Evolutionary conservation across 2,888 invertebrate species (phyloP), one percentile per base, ranked within the genome.

Genomic region (Alloscopus bannaensis): DNA sequence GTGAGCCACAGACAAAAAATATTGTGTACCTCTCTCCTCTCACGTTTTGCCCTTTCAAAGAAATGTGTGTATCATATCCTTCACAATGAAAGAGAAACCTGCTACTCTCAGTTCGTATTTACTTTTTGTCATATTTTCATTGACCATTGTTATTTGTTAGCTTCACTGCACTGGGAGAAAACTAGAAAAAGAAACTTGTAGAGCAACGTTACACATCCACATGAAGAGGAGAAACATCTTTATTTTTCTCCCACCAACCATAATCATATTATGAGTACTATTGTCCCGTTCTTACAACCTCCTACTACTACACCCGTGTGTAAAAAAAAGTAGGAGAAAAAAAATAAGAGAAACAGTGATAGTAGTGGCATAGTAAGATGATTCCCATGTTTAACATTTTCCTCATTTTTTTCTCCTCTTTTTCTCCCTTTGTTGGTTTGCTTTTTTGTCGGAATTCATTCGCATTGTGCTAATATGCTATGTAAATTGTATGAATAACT

Each of bases 401-500:
- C 55, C 6, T 24, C 50, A 4, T 50, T 50, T 50, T 18, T 6
- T 36, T 36, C 8, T 6, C 36, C 13, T 22, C 13, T 18, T 50
- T 18, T 4, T 18, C 4, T n/a, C 50, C n/a, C 18, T 50, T 50
- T 18, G 36, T 36, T 36, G 36, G 36, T 13, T 36, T 22, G 8
- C 50, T 50, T 18, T 4, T 18, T 4, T n/a, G 6, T 4, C 18
- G 20, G 6, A n/a, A 22, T 22, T 55, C 55, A 55, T 22, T 55
- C 55, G 3, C 22, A 22, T 55, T 26, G 6, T 8, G 55, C 55
- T 55, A 55, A 55, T 55, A 55, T 55, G 55, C 55, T 22, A 24
- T 55, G 55, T 55, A 55, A 55, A 55, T 55, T 22, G 24, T 55
- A 55, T 22, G 22, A 55, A 55, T 45, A 45, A 45, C 45, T 45